Conservation (phyloP, 2,888 invertebrate species). For the Trichopria drosophilae region DNA sequence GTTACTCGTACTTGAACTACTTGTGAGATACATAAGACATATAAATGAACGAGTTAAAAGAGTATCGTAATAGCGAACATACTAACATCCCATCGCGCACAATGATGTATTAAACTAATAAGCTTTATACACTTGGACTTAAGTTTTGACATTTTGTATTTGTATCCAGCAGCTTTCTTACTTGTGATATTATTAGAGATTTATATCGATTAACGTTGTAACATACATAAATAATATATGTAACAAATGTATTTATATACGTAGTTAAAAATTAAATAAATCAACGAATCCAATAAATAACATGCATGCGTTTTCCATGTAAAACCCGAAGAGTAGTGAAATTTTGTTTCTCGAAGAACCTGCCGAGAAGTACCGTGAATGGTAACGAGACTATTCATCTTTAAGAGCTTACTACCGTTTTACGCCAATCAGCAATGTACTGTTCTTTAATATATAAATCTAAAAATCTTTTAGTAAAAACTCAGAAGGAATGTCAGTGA, state of each 20-base stretch:
- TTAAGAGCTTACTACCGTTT: conserved; percentile 48
- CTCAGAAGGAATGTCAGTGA: no score
- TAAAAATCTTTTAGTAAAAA: no score
- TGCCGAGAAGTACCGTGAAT: conserved; percentile 13
- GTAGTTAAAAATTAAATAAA: conserved; percentile 24
- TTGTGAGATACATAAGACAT: no score
- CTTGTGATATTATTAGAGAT: conserved; percentile 41
- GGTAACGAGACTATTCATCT: conserved; percentile 51
- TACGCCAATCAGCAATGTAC: conserved; percentile 49
- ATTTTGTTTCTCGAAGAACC: no score
- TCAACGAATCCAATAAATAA: no score
- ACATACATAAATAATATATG: conserved; percentile 32
- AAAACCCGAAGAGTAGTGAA: no score
- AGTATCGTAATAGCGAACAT: conserved; percentile 20
- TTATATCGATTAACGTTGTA: conserved; percentile 31
- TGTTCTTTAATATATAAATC: no score
- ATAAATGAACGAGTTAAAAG: conserved; percentile 10
- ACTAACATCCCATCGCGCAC: conserved; percentile 28
- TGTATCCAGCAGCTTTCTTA: conserved; percentile 39
- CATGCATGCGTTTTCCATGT: no score
- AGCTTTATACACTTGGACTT: no score
- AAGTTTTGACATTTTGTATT: no score
- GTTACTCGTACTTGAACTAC: no score
- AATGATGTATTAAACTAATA: conserved; percentile 28
- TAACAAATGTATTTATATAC: conserved; percentile 35